These are phyloP conservation scores for Martes flavigula DNA, from an alignment of 2,797 vertebrate genomes.

Conservation along the genomic window DNA sequence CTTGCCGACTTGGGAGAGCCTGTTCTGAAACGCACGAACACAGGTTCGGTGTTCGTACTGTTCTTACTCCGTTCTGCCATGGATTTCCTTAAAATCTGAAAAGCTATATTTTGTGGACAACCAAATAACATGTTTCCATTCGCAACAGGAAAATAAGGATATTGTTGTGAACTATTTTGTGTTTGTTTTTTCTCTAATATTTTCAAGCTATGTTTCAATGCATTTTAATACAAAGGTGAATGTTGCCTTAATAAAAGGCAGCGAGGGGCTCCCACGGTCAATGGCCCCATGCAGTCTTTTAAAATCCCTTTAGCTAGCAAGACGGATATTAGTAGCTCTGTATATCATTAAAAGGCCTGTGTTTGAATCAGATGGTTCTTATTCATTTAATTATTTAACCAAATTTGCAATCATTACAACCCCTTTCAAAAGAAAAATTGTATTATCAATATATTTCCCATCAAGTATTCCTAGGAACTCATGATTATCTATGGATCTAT, in stretches of 20 bases:
- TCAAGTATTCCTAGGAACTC: slow-evolving; percentile 79
- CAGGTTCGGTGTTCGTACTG: background rate
- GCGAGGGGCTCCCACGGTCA: slow-evolving; percentile 79
- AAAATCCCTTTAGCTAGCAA: slow-evolving; percentile 86
- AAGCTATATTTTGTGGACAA: background rate
- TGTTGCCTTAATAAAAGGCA: slow-evolving; percentile 83
- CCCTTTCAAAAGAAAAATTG: slow-evolving; percentile 84
- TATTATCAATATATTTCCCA: slow-evolving; percentile 86
- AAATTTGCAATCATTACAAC: slow-evolving; percentile 82
- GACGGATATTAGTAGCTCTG: slow-evolving; percentile 84
- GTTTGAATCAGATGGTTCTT: slow-evolving; percentile 82
- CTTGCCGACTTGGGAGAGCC: background rate
- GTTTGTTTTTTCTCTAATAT: slow-evolving; percentile 73
- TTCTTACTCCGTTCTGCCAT: slow-evolving; percentile 45
- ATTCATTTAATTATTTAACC: slow-evolving; percentile 85
- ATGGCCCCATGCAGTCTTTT: slow-evolving; percentile 82
- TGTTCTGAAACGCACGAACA: background rate
- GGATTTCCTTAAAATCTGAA: slow-evolving; percentile 36
- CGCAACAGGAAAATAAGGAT: slow-evolving; percentile 58
- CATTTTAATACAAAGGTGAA: slow-evolving; percentile 85
- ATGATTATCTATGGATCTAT: slow-evolving; percentile 70
- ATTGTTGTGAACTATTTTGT: slow-evolving; percentile 73
- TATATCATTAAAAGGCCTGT: slow-evolving; percentile 82
- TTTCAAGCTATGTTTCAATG: slow-evolving; percentile 82
- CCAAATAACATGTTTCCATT: background rate